Percentiles rank a stretch among this genome's conserved stretches.
Conservation (phyloP, 2,888 invertebrate genomes). For the Augiades crinisus region DNA sequence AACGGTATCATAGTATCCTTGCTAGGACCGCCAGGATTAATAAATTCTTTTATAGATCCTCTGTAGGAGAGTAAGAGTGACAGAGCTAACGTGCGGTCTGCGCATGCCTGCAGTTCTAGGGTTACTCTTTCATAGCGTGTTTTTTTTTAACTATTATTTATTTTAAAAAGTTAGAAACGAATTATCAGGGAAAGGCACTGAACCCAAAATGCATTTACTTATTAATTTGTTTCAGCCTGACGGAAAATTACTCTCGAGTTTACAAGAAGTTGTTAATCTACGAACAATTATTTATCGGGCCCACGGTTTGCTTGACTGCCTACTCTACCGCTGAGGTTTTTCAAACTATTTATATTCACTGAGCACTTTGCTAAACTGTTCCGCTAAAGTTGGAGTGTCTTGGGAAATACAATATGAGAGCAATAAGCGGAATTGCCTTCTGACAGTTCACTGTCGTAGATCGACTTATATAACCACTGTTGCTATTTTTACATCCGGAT, state of each 20-base stretch:
- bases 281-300: constrained; percentile 48
- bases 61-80: too few species aligned
- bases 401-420: constrained; percentile 17
- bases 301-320: constrained; percentile 51
- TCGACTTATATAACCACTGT: constrained; percentile 12
- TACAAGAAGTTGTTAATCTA: constrained; percentile 55
- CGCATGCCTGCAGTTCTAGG: too few species aligned
- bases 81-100: too few species aligned
- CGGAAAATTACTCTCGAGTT: constrained; percentile 47
- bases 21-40: too few species aligned
- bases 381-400: constrained; percentile 17
- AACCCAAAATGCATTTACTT: constrained; percentile 6
- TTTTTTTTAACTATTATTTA: too few species aligned
- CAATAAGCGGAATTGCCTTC: constrained; percentile 22
- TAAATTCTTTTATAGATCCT: too few species aligned
- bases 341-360: constrained; percentile 27
- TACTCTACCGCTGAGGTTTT: constrained; percentile 50
- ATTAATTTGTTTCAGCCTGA: constrained; percentile 42
- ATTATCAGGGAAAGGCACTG: not conserved
- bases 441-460: constrained; percentile 13
- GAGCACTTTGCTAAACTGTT: constrained; percentile 14
- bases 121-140: too few species aligned
- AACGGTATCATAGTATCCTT: too few species aligned
- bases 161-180: not conserved
- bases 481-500: constrained; percentile 12